A percentile compares a stretch with the other conserved stretches of the same genome.
These are phyloP conservation scores for Helicorthomorpha holstii DNA, from an alignment of 1,140 invertebrate genomes.

Conservation along the genomic window DNA sequence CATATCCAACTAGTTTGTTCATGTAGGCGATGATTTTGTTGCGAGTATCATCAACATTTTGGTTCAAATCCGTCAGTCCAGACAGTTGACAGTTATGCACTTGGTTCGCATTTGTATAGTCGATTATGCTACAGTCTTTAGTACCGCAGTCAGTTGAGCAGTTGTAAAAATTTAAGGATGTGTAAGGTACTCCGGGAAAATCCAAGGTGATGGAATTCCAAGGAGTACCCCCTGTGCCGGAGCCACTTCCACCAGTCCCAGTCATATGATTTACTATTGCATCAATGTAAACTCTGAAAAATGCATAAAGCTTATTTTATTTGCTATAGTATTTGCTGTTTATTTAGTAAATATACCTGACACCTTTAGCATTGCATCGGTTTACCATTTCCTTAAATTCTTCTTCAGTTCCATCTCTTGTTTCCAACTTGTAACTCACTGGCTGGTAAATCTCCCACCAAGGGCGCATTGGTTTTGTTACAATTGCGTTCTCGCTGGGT, in stretches of 20 bases:
- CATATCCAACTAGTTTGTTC: constrained; percentile 49
- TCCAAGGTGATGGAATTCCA: constrained; percentile 20
- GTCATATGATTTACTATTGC: constrained; percentile 79
- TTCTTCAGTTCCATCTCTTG: constrained; percentile 52
- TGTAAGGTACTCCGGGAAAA: constrained; percentile 34
- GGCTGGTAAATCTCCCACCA: constrained; percentile 79
- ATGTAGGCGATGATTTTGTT: constrained; percentile 46
- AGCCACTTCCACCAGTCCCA: constrained; percentile 31
- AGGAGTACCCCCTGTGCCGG: constrained; percentile 42
- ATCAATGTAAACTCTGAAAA: constrained; percentile 55
- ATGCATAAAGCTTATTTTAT: neutral
- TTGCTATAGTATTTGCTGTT: neutral
- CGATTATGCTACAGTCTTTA: constrained; percentile 17
- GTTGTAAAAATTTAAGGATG: constrained; percentile 19
- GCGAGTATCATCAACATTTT: constrained; percentile 43
- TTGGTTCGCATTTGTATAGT: constrained; percentile 16
- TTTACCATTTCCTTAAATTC: constrained; percentile 53
- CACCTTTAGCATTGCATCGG: constrained; percentile 35
- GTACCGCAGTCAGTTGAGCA: constrained; percentile 16
- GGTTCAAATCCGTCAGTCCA: constrained; percentile 54
- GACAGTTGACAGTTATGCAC: constrained; percentile 51
- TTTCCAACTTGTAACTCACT: constrained; percentile 58
- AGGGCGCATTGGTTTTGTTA: constrained; percentile 30
- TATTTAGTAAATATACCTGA: constrained; percentile 31
- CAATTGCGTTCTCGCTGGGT: constrained; percentile 14